Percentiles rank a stretch among this genome's conserved stretches.
phyloP scores from a whole-genome alignment of 2,888 invertebrate species.

The Atherix ibis region DNA sequence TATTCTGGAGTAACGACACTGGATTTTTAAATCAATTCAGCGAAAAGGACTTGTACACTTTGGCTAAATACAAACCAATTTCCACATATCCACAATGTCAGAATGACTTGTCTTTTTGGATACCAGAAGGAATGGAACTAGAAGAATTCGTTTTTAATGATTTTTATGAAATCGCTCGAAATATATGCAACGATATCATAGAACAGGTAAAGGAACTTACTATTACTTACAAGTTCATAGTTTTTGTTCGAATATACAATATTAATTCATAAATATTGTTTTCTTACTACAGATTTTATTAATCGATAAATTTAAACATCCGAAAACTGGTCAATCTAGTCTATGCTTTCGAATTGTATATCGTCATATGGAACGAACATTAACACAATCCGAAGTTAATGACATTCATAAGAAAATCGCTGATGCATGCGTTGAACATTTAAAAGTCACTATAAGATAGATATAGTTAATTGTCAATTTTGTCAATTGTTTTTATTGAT shows the following conservation, averaged over 20 bases:
- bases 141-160: constrained; percentile 61
- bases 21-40: constrained; percentile 87
- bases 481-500: neutral
- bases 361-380: constrained; percentile 75
- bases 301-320: constrained; percentile 75
- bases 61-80: constrained; percentile 63
- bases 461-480: constrained; percentile 1
- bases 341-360: constrained; percentile 88
- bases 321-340: constrained; percentile 65
- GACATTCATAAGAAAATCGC: constrained; percentile 63
- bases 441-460: constrained; percentile 29
- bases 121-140: constrained; percentile 46
- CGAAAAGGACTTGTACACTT: constrained; percentile 47
- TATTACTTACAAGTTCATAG: neutral
- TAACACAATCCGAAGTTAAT: constrained; percentile 79
- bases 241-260: constrained; percentile 3
- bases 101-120: constrained; percentile 95
- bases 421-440: constrained; percentile 33
- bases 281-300: constrained; percentile 52
- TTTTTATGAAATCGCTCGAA: constrained; percentile 83
- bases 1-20: constrained; percentile 90
- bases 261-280: neutral
- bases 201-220: constrained; percentile 53
- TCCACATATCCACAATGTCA: constrained; percentile 74
- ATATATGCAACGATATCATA: constrained; percentile 77